These are phyloP conservation scores for Siniperca obscura DNA, from an alignment of 2,797 vertebrate genomes.

Conservation along the genomic window DNA sequence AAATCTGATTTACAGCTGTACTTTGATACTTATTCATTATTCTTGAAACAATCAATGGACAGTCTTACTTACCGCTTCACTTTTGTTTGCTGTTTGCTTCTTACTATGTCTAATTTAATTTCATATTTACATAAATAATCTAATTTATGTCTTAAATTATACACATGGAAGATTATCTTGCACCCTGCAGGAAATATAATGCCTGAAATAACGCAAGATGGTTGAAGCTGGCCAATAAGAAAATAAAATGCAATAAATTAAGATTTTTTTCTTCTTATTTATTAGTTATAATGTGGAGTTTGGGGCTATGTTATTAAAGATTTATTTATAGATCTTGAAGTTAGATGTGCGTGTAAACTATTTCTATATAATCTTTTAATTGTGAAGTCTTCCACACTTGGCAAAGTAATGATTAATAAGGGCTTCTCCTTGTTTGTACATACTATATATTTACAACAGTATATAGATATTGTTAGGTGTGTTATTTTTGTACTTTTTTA, in stretches of 20 bases:
- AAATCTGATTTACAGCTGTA: constrained; percentile 76
- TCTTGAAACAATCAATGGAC: constrained; percentile 74
- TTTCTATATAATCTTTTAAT: constrained; percentile 76
- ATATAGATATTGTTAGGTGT: constrained; percentile 80
- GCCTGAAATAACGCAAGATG: constrained; percentile 74
- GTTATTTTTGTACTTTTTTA: constrained; percentile 80
- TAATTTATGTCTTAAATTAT: constrained; percentile 93
- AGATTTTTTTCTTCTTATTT: constrained; percentile 83
- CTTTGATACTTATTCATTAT: constrained; percentile 75
- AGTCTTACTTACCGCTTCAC: constrained; percentile 63
- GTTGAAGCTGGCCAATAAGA: constrained; percentile 81
- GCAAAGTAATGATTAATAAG: constrained; percentile 66
- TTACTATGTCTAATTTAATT: constrained; percentile 87
- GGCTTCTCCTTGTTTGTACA: constrained; percentile 74
- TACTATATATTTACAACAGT: constrained; percentile 78
- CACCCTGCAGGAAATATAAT: constrained; percentile 77
- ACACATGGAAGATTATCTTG: constrained; percentile 80
- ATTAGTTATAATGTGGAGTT: constrained; percentile 79
- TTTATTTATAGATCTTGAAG: constrained; percentile 85
- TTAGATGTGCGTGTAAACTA: constrained; percentile 77
- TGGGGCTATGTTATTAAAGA: constrained; percentile 78
- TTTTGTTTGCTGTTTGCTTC: constrained; percentile 76
- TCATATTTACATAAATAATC: constrained; percentile 85
- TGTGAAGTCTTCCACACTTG: constrained; percentile 78
- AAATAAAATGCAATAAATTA: constrained; percentile 85